Evolutionary conservation across 2,113 vertebrate genomes (phyloP).

Genomic region (Puffinus mauretanicus): DNA sequence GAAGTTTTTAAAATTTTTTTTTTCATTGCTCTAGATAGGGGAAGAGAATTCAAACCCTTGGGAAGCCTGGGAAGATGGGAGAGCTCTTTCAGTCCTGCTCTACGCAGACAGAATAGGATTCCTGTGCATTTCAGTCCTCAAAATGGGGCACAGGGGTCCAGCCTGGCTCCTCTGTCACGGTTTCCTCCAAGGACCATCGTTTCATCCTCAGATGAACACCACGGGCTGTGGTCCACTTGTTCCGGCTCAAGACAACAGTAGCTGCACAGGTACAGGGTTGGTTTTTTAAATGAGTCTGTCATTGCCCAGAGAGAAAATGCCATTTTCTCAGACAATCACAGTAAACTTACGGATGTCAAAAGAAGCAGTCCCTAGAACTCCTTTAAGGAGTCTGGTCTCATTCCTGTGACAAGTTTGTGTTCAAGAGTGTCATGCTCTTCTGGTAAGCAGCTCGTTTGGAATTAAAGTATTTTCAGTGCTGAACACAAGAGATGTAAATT

Average conservation of each 20-base stretch:
- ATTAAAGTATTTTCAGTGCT: neutral
- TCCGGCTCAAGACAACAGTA: neutral
- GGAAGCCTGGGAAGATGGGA: neutral
- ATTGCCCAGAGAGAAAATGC: neutral
- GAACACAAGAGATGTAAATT: neutral
- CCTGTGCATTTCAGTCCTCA: neutral
- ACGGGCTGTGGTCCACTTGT: neutral
- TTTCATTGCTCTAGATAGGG: neutral
- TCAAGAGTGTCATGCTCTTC: neutral
- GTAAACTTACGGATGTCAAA: neutral
- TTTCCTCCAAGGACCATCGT: neutral
- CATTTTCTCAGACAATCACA: neutral
- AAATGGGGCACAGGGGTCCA: neutral
- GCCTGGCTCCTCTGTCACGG: neutral
- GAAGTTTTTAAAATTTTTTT: neutral
- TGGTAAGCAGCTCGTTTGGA: neutral
- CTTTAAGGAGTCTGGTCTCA: neutral
- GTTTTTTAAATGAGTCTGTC: neutral
- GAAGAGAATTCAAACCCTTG: neutral
- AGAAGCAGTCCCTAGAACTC: neutral
- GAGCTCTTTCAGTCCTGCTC: neutral
- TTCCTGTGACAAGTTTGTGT: neutral
- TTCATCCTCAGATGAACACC: neutral
- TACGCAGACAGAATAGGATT: neutral
- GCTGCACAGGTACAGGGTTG: neutral